phyloP scores from a whole-genome alignment of 1,140 invertebrate species.

The Dendroctonus ponderosae region DNA sequence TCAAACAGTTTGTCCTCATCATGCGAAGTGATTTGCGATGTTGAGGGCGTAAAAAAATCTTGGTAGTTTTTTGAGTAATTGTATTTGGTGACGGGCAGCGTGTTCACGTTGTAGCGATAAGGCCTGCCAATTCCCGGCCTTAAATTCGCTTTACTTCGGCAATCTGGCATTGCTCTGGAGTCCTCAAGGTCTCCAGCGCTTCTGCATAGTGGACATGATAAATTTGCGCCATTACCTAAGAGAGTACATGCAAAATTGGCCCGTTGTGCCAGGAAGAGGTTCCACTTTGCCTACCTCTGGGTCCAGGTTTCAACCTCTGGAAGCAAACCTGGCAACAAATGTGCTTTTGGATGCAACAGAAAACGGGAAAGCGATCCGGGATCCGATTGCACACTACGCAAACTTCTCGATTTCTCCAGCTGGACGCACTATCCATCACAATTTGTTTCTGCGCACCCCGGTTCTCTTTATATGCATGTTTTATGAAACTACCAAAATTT shows the following conservation, averaged over 20 bases:
- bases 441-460: conserved; percentile 5
- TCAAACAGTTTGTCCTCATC: conserved; percentile 35
- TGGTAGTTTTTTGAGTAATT: conserved; percentile 23
- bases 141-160: conserved; percentile 34
- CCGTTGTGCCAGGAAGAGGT: background rate
- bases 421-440: conserved; percentile 13
- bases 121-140: conserved; percentile 44
- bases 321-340: conserved; percentile 31
- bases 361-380: conserved; percentile 21
- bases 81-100: conserved; percentile 8
- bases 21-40: conserved; percentile 15
- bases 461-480: conserved; percentile 10
- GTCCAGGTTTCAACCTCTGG: conserved; percentile 16
- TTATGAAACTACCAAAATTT: conserved; percentile 29
- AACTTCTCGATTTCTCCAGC: conserved; percentile 17
- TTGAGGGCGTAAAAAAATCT: conserved; percentile 12
- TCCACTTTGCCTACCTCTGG: conserved; percentile 23
- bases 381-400: conserved; percentile 22
- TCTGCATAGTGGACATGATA: conserved; percentile 26
- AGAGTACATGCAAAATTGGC: background rate
- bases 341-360: conserved; percentile 30
- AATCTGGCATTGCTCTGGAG: conserved; percentile 1
- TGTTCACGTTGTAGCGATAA: conserved; percentile 34
- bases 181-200: conserved; percentile 16
- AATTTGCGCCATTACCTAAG: conserved; percentile 10